These are phyloP conservation scores for Dendrolimus pini DNA, from an alignment of 2,888 invertebrate genomes.

Conservation along the genomic window DNA sequence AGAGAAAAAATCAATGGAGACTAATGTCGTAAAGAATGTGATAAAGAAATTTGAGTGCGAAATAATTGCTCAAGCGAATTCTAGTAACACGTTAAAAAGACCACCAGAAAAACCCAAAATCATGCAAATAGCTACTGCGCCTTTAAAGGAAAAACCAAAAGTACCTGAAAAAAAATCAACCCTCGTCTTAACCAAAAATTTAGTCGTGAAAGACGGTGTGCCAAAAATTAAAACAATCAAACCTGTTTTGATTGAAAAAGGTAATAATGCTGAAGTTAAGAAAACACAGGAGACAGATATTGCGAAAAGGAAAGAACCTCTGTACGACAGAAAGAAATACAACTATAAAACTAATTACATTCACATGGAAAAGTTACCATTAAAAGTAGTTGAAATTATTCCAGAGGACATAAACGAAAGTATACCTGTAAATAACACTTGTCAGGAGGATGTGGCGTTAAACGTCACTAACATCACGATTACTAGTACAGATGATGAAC, in stretches of 20 bases:
- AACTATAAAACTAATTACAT: slow-evolving; percentile 57
- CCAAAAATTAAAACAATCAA: slow-evolving; percentile 70
- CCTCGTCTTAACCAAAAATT: slow-evolving; percentile 68
- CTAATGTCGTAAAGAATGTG: slow-evolving; percentile 56
- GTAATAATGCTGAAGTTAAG: slow-evolving; percentile 24
- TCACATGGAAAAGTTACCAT: slow-evolving; percentile 59
- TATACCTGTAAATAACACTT: slow-evolving; percentile 13
- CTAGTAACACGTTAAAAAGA: slow-evolving; percentile 47
- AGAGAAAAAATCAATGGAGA: slow-evolving; percentile 29
- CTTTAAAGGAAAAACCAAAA: slow-evolving; percentile 72
- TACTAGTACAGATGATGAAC: slow-evolving; percentile 18
- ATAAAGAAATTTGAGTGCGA: slow-evolving; percentile 71
- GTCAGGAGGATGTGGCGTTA: slow-evolving; percentile 11
- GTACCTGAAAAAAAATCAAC: slow-evolving; percentile 78
- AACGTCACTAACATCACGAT: slow-evolving; percentile 13
- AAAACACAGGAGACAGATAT: slow-evolving; percentile 20
- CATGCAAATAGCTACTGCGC: slow-evolving; percentile 24
- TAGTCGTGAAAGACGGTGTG: slow-evolving; percentile 70
- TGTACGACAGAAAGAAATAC: slow-evolving; percentile 61
- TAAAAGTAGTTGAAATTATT: slow-evolving; percentile 64
- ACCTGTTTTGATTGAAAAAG: slow-evolving; percentile 30
- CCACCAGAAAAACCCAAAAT: slow-evolving; percentile 44
- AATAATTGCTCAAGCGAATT: slow-evolving; percentile 53
- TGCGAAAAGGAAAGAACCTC: slow-evolving; percentile 47
- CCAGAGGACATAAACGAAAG: slow-evolving; percentile 58